Base-by-base conservation (phyloP, 2,888 invertebrate genomes). In the Drosophila testacea region DNA sequence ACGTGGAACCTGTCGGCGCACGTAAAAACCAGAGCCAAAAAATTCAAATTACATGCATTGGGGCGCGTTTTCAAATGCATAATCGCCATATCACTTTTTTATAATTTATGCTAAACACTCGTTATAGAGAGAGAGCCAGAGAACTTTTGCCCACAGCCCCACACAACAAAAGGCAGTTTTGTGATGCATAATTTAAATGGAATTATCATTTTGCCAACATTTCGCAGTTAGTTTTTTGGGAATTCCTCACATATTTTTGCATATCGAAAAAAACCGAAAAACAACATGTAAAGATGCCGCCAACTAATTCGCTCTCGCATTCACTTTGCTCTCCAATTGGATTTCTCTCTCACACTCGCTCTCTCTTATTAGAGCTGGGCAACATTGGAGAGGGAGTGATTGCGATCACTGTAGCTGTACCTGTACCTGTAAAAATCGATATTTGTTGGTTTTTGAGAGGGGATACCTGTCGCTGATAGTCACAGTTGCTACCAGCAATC, bases 201-300 rank as follows among this genome's bases (percentile, higher is more conserved):
- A 41, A 78, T 74, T 77, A 77, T 78, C 62, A 74, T 74, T 73
- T 74, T 56, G 22, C 60, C 46, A 64, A 66, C 60, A 76, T 76
- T 79, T 79, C 67, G 77, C 80, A 69, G 78, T 79, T 73, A 76
- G 66, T 71, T 77, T 71, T 77, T 78, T 72, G 84, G 85, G 88
- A 85, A 89, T 85, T 85, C 85, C 85, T 89, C 69, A 84, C 56
- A 85, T 79, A 87, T 84, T 85, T 85, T 89, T 80, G 85, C 85
- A 85, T 85, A 85, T 69, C 69, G 16, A 32, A 50, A 50, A 36
- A 64, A 69, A 47, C 22, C 63, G 51, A 22, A 22, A 22, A 65
- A 60, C 27, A 67, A 76, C 76, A 68, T 79, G 79, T 77, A 71
- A 77, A 77, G 77, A 79, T 72, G 86, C 80, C 77, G 83, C 74